Percentiles rank a stretch among this genome's conserved stretches.
Evolutionary conservation across 2,113 vertebrate genomes (phyloP).

Genomic region (Rhombomys opimus): DNA sequence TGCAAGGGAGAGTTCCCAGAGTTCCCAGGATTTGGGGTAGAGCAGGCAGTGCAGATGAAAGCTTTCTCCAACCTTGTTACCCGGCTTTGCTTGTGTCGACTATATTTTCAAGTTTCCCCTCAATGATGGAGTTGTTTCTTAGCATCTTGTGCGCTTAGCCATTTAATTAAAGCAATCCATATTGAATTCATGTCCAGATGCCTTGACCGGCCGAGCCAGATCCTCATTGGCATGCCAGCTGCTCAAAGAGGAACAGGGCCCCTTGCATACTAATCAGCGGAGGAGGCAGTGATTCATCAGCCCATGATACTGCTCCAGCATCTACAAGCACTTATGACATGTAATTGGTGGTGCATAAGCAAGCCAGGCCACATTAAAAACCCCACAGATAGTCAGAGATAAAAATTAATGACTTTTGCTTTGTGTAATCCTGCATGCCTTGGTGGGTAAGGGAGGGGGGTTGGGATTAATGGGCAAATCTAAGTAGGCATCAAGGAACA

Average conservation of each 20-base stretch:
- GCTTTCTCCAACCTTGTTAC: conserved; percentile 73
- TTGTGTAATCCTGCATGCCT: conserved; percentile 90
- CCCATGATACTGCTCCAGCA: conserved; percentile 88
- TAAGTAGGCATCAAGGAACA: conserved; percentile 91
- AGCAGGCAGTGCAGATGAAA: conserved; percentile 79
- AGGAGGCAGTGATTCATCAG: conserved; percentile 91
- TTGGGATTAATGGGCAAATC: conserved; percentile 89
- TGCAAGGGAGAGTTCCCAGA: not conserved
- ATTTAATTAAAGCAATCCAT: conserved; percentile 93
- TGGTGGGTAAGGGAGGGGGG: conserved; percentile 83
- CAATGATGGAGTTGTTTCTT: conserved; percentile 91
- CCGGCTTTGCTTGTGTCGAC: conserved; percentile 77
- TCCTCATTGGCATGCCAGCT: conserved; percentile 92
- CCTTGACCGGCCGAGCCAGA: conserved; percentile 90
- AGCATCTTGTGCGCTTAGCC: conserved; percentile 89
- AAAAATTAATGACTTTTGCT: conserved; percentile 95
- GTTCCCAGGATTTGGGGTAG: conserved; percentile 63
- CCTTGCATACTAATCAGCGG: conserved; percentile 90
- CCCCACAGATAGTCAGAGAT: conserved; percentile 93
- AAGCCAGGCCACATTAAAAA: conserved; percentile 93
- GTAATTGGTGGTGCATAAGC: conserved; percentile 93
- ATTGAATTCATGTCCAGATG: conserved; percentile 92
- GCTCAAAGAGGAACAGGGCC: conserved; percentile 88
- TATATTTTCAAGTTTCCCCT: conserved; percentile 88
- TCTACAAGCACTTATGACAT: conserved; percentile 93